Base-by-base conservation (phyloP, 1,140 invertebrate species). In the Hyposmocoma kahamanoa region DNA sequence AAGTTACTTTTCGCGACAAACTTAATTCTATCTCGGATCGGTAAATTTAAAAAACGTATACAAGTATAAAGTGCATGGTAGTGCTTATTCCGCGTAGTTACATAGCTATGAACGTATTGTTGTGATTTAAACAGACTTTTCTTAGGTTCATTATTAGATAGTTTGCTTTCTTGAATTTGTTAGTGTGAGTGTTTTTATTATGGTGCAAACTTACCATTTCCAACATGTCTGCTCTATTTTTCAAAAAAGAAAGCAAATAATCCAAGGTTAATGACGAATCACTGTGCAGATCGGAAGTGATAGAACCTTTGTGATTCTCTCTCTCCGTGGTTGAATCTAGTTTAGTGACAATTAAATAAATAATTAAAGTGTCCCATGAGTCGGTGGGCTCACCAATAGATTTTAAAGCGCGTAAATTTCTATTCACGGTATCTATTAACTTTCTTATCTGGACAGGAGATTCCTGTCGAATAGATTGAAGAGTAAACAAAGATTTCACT, bases 361-460 rank as follows among this genome's bases (percentile, higher is more conserved):
- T 39, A 11, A 47, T 39, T 38, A 47, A 39, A 6, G 44, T 46
- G 15, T 46, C 44, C 44, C 44, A 41, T 10, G 38, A 21, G 19
- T 41, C 38, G 4, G 38, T 41, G 22, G 38, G 38, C 22, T 41
- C 38, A 9, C 22, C 22, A 11, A 41, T 10, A 20, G 38, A 47
- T 19, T 38, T 38, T 15, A 47, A 22, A 11, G 46, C 46, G 46
- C 46, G 46, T 26, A 47, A 26, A 26, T 47, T 47, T 34, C 44
- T 26, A 22, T 38, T 26, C 5, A 20, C n/a, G n/a, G 45, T 17
- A 21, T 47, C 45, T 36, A 47, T 36, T 9, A 47, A 34, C 26
- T 47, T 47, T n/a, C 45, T 19, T 15, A 47, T 47, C 4, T 47
- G 45, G 9, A 15, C 15, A 8, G 45, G n/a, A 24, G 32, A 47